These are phyloP conservation scores for Melanchra persicariae DNA, from an alignment of 2,888 invertebrate species.

Conservation along the genomic window DNA sequence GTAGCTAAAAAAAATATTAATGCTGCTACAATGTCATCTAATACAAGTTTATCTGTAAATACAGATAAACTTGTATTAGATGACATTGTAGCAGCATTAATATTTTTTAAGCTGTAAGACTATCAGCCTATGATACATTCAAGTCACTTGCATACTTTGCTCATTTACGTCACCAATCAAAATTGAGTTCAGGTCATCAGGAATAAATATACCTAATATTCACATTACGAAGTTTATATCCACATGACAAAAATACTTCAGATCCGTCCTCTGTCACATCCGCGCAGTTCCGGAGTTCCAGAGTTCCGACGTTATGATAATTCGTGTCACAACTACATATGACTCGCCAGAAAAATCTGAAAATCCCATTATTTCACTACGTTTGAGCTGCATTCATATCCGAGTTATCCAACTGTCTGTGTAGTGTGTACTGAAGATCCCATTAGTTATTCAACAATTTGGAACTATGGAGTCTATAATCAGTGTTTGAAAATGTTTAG, in stretches of 20 bases:
- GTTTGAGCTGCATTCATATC: constrained; percentile 41
- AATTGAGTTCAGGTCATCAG: too few relatives aligned
- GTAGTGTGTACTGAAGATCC: constrained; percentile 22
- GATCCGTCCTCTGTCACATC: constrained; percentile 15
- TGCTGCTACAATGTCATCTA: too few relatives aligned
- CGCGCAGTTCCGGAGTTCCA: background rate
- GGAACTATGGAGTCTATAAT: background rate
- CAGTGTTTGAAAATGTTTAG: background rate
- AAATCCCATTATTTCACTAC: constrained; percentile 53
- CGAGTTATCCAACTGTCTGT: constrained; percentile 14
- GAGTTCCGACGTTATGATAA: constrained; percentile 54
- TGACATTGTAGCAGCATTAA: too few relatives aligned
- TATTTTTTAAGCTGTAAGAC: too few relatives aligned
- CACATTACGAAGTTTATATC: constrained; percentile 27
- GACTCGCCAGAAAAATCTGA: constrained; percentile 31
- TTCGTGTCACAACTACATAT: constrained; percentile 41
- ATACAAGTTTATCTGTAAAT: too few relatives aligned
- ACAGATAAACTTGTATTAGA: too few relatives aligned
- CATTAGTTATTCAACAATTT: constrained; percentile 31
- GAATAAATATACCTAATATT: background rate
- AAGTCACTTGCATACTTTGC: background rate
- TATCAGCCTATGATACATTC: too few relatives aligned
- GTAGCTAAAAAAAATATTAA: too few relatives aligned
- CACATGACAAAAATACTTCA: constrained; percentile 11
- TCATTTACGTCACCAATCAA: background rate